A percentile compares a stretch with the other conserved stretches of the same genome.
phyloP scores from a whole-genome alignment of 2,888 invertebrate species.

The Pristionchus arcanus region DNA sequence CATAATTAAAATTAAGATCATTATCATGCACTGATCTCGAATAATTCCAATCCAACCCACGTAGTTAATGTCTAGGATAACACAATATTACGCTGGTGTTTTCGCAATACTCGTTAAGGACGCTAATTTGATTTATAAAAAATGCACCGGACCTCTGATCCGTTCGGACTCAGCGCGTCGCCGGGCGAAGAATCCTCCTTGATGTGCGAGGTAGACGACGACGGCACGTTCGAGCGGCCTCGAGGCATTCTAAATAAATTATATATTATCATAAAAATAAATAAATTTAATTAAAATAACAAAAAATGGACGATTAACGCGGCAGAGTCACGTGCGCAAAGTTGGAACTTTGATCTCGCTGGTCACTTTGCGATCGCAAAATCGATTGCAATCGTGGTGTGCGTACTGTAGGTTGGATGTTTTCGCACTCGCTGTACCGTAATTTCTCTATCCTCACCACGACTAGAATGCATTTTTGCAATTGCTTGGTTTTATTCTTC shows the following conservation, averaged over 20 bases:
- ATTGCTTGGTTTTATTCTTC: too few species aligned
- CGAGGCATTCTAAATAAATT: not conserved
- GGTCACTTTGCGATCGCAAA: conserved; percentile 1
- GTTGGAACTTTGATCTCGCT: conserved; percentile 38
- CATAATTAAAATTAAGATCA: too few species aligned
- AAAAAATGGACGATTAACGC: not conserved
- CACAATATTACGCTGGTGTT: too few species aligned
- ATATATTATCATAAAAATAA: not conserved
- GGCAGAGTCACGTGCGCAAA: conserved; percentile 28
- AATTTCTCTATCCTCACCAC: not conserved
- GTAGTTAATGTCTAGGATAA: too few species aligned
- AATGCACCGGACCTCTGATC: conserved; percentile 30
- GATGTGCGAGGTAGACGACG: conserved; percentile 43
- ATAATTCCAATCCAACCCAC: too few species aligned
- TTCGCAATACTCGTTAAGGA: too few species aligned
- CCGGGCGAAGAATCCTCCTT: conserved; percentile 46
- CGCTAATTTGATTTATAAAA: too few species aligned
- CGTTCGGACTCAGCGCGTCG: conserved; percentile 16
- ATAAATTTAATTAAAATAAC: not conserved
- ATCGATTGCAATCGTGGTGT: conserved; percentile 17
- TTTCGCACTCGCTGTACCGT: not conserved
- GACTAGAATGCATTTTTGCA: too few species aligned
- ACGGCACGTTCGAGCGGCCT: conserved; percentile 34
- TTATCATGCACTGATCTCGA: too few species aligned
- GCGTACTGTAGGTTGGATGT: not conserved